phyloP scores from a whole-genome alignment of 1,140 invertebrate species.

The Pseudoatta argentina region DNA sequence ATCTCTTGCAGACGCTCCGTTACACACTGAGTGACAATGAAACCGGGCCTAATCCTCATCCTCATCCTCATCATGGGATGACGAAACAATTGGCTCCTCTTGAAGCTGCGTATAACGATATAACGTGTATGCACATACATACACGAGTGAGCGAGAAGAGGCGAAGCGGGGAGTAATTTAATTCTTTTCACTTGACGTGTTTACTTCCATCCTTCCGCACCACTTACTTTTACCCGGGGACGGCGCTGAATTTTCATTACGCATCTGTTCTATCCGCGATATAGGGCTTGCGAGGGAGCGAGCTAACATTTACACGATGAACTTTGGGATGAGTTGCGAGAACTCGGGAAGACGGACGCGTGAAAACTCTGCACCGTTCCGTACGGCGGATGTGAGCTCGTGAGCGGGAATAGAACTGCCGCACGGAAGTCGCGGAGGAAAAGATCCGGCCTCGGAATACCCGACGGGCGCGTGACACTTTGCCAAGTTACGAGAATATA shows the following conservation, averaged over 20 bases:
- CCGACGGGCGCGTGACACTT: background rate
- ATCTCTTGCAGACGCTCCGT: constrained; percentile 80
- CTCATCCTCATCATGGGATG: constrained; percentile 71
- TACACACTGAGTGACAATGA: constrained; percentile 81
- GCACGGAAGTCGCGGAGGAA: constrained; percentile 22
- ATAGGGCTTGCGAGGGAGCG: background rate
- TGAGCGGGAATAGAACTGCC: background rate
- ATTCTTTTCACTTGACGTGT: constrained; percentile 62
- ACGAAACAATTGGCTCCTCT: constrained; percentile 78
- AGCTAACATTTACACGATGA: constrained; percentile 10
- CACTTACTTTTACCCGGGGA: constrained; percentile 45
- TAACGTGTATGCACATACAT: constrained; percentile 7
- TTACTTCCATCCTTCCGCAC: constrained; percentile 49
- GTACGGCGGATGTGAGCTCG: constrained; percentile 22
- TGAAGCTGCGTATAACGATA: background rate
- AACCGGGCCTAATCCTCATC: constrained; percentile 72
- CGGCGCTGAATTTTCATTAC: constrained; percentile 71
- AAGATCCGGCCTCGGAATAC: constrained; percentile 6
- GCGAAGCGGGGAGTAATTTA: constrained; percentile 36
- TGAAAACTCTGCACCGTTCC: constrained; percentile 12
- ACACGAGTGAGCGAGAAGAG: background rate
- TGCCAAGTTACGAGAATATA: constrained; percentile 19
- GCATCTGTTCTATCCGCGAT: constrained; percentile 9
- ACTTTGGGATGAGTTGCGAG: background rate
- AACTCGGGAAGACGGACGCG: constrained; percentile 3